A percentile compares a stretch with the other conserved stretches of the same genome.
Conservation (phyloP, 2,113 vertebrate species). For the Hiodon alosoides region DNA sequence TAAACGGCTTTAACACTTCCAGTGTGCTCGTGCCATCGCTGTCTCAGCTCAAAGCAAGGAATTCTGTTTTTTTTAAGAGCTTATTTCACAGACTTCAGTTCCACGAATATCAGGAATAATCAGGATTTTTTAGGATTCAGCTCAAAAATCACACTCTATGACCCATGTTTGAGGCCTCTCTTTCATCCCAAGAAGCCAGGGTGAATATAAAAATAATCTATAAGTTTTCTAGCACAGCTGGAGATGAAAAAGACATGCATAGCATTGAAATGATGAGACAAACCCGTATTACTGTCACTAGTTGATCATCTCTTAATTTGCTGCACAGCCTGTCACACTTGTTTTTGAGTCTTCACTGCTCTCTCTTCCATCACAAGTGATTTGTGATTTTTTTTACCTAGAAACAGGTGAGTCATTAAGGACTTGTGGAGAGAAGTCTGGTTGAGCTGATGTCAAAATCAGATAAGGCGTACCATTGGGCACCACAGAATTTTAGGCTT, state of each 20-base stretch:
- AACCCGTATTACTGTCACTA: neutral
- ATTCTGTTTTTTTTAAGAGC: slow-evolving; percentile 5
- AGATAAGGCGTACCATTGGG: too few species aligned
- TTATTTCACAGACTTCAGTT: slow-evolving; percentile 15
- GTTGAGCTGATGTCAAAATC: too few species aligned
- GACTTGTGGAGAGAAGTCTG: too few species aligned
- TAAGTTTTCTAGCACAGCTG: neutral
- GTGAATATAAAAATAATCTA: neutral
- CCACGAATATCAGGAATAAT: slow-evolving; percentile 6
- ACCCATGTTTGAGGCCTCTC: neutral
- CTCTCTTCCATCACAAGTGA: neutral
- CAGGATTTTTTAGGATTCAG: slow-evolving; percentile 14
- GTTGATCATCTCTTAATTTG: neutral
- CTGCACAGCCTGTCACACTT: neutral
- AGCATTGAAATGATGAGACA: slow-evolving; percentile 5
- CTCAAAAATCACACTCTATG: slow-evolving; percentile 3
- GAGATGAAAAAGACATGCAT: neutral
- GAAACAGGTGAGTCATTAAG: too few species aligned
- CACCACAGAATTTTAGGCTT: too few species aligned
- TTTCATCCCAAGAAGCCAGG: too few species aligned
- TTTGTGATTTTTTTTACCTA: too few species aligned
- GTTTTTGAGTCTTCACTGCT: neutral
- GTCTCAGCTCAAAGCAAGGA: slow-evolving; percentile 6
- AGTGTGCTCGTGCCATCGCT: neutral
- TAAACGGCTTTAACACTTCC: slow-evolving; percentile 5